Evolutionary conservation across 1,140 invertebrate genomes (phyloP), one percentile per base, ranked within the genome.

Genomic region (Venustaconcha ellipsiformis): DNA sequence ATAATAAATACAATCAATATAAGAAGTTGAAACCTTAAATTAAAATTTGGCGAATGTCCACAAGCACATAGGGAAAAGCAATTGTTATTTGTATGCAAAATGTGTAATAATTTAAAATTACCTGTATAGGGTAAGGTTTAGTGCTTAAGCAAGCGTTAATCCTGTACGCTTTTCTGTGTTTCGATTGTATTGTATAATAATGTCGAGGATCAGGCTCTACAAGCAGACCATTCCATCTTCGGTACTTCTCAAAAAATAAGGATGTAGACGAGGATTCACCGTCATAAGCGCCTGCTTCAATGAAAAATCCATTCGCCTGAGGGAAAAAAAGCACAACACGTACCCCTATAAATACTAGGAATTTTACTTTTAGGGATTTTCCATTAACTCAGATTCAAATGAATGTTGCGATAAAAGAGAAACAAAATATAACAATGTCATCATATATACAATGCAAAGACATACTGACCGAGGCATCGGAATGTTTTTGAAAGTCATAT

Each of bases 171-270:
- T 69, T 74, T 26, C 72, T 68, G n/a, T 74, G 57, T 60, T 74
- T 74, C 20, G 62, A 55, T n/a, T 20, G n/a, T n/a, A 74, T 57
- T 37, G 48, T 23, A 55, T 48, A 11, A 20, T 68, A 79, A 14
- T 63, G 23, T 13, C 55, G 37, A 6, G 94, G 93, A 85, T 95
- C 94, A 0, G 95, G 94, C 70, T 95, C 92, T 14, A 95, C 92
- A 63, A 95, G 90, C 11, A 95, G 89, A 4, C 95, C 95, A 72
- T 90, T 90, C 95, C 95, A 96, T 63, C 91, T 91, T 17, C 94
- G 90, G n/a, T 92, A 91, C 13, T 91, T 89, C 82, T 95, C 94
- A 59, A 96, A 86, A 92, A 92, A 94, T 72, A 92, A 89, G 0
- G 93, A 93, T 69, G 93, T 93, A 8, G 92, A 93, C 17, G 91